phyloP scores from a whole-genome alignment of 2,888 invertebrate genomes.

The Allophyes oxyacanthae region DNA sequence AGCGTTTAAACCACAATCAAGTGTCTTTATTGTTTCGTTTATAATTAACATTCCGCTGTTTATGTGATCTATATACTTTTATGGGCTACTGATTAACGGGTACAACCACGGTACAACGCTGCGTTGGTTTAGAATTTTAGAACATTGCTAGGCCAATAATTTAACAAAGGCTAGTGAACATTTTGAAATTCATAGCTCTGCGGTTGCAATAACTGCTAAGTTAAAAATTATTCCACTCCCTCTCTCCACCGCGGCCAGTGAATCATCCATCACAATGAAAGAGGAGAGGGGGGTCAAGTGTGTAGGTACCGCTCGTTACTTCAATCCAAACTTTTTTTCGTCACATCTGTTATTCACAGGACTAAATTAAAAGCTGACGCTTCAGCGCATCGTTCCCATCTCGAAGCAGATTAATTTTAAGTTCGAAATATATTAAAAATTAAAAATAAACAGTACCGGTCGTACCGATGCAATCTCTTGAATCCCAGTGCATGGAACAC shows the following conservation, averaged over 20 bases:
- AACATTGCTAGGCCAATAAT: background rate
- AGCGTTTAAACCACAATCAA: constrained; percentile 20
- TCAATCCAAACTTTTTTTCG: constrained; percentile 44
- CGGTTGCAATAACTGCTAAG: constrained; percentile 1
- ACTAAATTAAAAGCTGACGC: constrained; percentile 60
- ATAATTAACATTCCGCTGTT: constrained; percentile 39
- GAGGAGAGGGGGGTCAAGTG: constrained; percentile 43
- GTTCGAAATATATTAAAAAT: background rate
- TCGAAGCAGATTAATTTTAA: constrained; percentile 26
- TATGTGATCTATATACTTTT: constrained; percentile 19
- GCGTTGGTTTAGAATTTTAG: too few species aligned
- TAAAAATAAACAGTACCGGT: too few species aligned
- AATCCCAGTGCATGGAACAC: too few species aligned
- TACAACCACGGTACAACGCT: too few species aligned
- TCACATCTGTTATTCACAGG: constrained; percentile 45
- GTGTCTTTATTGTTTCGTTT: constrained; percentile 20
- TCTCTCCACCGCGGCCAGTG: constrained; percentile 51
- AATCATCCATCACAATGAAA: constrained; percentile 46
- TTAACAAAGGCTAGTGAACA: constrained; percentile 2
- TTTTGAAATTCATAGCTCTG: background rate
- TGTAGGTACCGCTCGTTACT: constrained; percentile 39
- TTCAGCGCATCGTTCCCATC: constrained; percentile 17
- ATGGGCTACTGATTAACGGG: background rate
- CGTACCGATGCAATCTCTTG: too few species aligned
- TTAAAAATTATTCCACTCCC: constrained; percentile 30